Conservation (phyloP, 2,888 invertebrate species). For the Eristalis intricaria region DNA sequence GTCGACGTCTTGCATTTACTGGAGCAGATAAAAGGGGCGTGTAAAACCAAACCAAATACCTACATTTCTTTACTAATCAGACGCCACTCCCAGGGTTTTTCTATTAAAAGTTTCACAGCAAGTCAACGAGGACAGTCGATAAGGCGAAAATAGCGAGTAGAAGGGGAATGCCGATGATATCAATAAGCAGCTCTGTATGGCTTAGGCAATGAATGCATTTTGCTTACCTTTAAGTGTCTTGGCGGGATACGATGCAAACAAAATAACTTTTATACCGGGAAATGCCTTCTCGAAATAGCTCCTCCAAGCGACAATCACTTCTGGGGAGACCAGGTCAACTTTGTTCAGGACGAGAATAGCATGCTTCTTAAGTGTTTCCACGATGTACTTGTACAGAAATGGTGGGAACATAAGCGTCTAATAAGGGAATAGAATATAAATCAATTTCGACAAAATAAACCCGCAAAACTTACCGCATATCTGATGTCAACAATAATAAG, state of each 20-base stretch:
- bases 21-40: too few species aligned
- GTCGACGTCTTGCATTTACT: too few species aligned
- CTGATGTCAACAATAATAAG: conserved; percentile 94
- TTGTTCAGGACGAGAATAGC: conserved; percentile 96
- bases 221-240: conserved; percentile 74
- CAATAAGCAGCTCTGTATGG: neutral
- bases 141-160: too few species aligned
- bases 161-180: too few species aligned
- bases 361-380: conserved; percentile 88
- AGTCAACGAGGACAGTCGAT: too few species aligned
- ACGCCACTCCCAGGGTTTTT: too few species aligned
- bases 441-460: neutral
- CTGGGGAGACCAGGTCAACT: conserved; percentile 92
- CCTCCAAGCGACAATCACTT: conserved; percentile 93
- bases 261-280: conserved; percentile 88
- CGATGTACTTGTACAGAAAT: conserved; percentile 90
- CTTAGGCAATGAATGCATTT: neutral
- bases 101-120: too few species aligned
- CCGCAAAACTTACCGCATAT: conserved; percentile 85
- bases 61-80: too few species aligned
- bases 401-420: conserved; percentile 94
- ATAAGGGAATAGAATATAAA: conserved; percentile 67
- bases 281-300: conserved; percentile 88
- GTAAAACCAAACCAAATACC: too few species aligned
- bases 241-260: conserved; percentile 91